Conservation (phyloP, 1,140 invertebrate genomes). For the Bombus sylvicola region DNA sequence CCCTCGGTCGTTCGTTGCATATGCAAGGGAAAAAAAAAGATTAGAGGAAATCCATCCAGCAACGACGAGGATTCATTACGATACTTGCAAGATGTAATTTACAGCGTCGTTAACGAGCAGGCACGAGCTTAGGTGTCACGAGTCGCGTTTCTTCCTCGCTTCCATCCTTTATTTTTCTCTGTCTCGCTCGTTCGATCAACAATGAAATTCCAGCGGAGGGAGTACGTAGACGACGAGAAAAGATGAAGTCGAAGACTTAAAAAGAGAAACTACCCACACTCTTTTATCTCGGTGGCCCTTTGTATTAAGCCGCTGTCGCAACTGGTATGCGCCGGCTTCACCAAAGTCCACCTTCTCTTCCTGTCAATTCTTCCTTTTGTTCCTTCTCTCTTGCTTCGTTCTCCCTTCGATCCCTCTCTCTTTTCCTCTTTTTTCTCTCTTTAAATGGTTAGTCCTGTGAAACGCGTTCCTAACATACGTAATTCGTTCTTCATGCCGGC, state of each 20-base stretch:
- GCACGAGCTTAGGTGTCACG: conserved; percentile 62
- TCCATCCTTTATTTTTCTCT: background rate
- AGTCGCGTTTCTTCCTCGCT: conserved; percentile 30
- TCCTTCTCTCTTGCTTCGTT: background rate
- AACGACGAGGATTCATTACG: conserved; percentile 67
- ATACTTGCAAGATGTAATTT: conserved; percentile 67
- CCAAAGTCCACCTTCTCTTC: conserved; percentile 64
- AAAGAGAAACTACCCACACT: conserved; percentile 68
- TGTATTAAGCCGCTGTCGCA: conserved; percentile 65
- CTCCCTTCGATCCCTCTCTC: background rate
- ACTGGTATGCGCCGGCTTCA: conserved; percentile 61
- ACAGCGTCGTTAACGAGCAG: conserved; percentile 70
- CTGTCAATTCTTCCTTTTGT: conserved; percentile 55
- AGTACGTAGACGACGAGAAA: conserved; percentile 41
- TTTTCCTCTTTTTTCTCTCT: background rate
- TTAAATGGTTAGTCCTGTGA: background rate
- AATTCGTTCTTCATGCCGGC: conserved; percentile 26
- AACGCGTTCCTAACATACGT: conserved; percentile 25
- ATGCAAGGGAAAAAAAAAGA: conserved; percentile 28
- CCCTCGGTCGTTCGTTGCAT: conserved; percentile 9
- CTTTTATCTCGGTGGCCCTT: conserved; percentile 64
- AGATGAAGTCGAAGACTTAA: conserved; percentile 60
- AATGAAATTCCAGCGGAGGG: conserved; percentile 51
- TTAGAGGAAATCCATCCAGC: conserved; percentile 51
- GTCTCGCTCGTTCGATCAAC: conserved; percentile 27